Base-by-base conservation (phyloP, 2,797 vertebrate species). In the Malurus leucopterus region DNA sequence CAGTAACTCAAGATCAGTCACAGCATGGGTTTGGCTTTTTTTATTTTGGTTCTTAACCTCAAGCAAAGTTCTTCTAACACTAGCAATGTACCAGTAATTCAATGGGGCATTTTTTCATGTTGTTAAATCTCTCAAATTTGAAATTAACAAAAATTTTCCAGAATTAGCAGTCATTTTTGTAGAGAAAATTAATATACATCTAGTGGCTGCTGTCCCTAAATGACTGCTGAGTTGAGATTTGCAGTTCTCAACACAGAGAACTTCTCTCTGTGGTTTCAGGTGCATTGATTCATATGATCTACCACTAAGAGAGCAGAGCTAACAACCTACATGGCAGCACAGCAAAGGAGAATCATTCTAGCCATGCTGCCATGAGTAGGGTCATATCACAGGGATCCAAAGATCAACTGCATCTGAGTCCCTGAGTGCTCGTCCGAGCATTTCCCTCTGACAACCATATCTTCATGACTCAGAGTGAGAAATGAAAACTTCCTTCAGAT, bases 11-110 rank as follows among this genome's bases (percentile, higher is more conserved):
- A 57, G 44, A 72, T 29, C 11, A 47, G 7, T 44, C 63, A 36
- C 0, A 0, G 11, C 13, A n/a, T 2, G 4, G 3, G 8, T 34
- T 83, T 6, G 15, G 5, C 4, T 64, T 71, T 26, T 59, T 16
- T 12, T 10, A 34, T 54, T 84, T 75, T 64, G 17, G 5, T 58
- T 65, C 65, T 70, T 44, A 67, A 76, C 11, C 30, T 73, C 29
- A 34, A 53, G 3, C 11, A 78, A 75, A 71, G 50, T 32, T 58
- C 27, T 68, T 68, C 27, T 54, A 54, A 64, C 13, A 47, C 11
- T 44, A 71, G 13, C 1, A 4, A 49, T 27, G 12, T 18, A 83
- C 16, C 30, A 55, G 22, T 49, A 47, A 41, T 63, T 71, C 6
- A 65, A 15, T 18, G 23, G n/a, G 20, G 17, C 30, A 8, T 1